Evolutionary conservation across 2,888 invertebrate genomes (phyloP), one percentile per base, ranked within the genome.

Genomic region (Hirtodrosophila histrioides): DNA sequence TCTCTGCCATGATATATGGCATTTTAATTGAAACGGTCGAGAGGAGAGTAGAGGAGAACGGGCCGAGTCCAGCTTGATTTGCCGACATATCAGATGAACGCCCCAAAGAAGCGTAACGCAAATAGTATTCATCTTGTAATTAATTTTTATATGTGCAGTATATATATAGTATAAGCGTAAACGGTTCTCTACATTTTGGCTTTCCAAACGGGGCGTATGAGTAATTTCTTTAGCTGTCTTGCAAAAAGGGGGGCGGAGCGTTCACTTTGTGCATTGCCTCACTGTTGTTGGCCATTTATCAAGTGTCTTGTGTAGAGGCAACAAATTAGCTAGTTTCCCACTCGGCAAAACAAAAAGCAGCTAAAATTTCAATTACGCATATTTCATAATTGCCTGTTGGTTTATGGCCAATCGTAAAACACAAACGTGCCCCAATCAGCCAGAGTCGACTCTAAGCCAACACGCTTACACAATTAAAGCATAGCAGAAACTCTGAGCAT

Each of bases 1-100:
- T 64, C 10, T 24, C 11, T 50, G 24, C 36, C 43, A 57, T 82
- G 80, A 83, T 80, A 73, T 86, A 85, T 85, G 74, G 76, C 75
- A 75, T 74, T 85, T 85, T 85, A 85, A 85, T 85, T 86, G 88
- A 86, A 87, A 72, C 69, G 71, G 78, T 24, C 1, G 27, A 1
- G n/a, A 33, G 3, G 33, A 17, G 12, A 37, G 24, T 1, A 2
- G 23, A 6, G 35, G 11, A 8, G 9, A 33, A 24, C 8, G 31
- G 11, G 48, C n/a, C n/a, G 37, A 31, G 54, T 10, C 41, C 44
- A 2, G 17, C 17, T 45, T 54, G 54, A 63, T 64, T 70, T 45
- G 60, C 68, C 51, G 48, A 49, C 55, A 50, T 73, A 71, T 74
- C 69, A 68, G 68, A 58, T 68, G 55, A 11, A 53, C 70, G 70